Evolutionary conservation across 2,888 invertebrate genomes (phyloP), one percentile per base, ranked within the genome.

Genomic region (Lobophora halterata): DNA sequence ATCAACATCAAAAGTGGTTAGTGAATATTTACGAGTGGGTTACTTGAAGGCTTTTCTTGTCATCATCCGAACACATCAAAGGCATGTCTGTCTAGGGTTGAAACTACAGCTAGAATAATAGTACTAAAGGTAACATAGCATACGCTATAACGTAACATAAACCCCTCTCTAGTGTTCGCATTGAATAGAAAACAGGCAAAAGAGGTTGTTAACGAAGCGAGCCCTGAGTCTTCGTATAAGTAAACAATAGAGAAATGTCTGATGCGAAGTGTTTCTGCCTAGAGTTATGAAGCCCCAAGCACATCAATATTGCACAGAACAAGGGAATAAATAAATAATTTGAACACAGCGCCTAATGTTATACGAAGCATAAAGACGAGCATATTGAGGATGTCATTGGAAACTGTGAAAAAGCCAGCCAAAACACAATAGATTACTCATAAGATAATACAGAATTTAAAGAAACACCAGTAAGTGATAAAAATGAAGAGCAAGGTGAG

Each of bases 1-100:
- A 44, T 29, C 33, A 26, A 29, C 35, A 35, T 29, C 26, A 31
- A 25, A 29, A 21, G 16, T 25, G 8, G 8, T 14, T 29, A 19
- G 31, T 31, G 27, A 42, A 42, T 39, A 40, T 31, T 33, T 32
- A 42, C 43, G 46, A 40, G 20, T 36, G 32, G 9, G 32, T 21
- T 43, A 38, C n/a, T 26, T 26, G 7, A 29, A 34, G 21, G 11
- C 30, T 21, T 20, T 16, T 17, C 30, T 26, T 14, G 7, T 23
- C 35, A 11, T 11, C 8, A 37, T 20, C 19, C 16, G n/a, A 25
- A 21, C 30, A 47, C 43, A 43, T 40, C 40, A 47, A 44, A 44
- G 44, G 20, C 13, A 6, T 8, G 28, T 8, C 40, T 8, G 28
- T 8, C 40, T 19, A 43, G 30, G 19, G 38, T 37, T 34, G 5